Base-by-base conservation (phyloP, 2,113 vertebrate genomes). In the Trochalopteron elliotii region DNA sequence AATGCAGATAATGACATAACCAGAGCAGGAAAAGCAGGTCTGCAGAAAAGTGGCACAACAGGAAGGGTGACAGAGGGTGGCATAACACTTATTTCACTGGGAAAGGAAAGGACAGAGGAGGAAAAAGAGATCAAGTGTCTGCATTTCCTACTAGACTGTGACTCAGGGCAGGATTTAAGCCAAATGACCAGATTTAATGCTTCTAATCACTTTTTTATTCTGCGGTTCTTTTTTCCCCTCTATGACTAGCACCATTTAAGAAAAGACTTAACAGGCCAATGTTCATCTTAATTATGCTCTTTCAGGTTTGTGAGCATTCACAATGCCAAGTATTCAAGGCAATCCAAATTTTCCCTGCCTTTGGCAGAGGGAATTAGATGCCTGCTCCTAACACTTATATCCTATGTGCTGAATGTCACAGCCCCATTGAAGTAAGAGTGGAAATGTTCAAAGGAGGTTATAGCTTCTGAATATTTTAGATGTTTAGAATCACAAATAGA, bases 201-300 rank as follows among this genome's bases (percentile, higher is more conserved):
- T 95, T 90, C 90, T 95, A 87, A 94, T 83, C 35, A 30, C 74
- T 90, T 92, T 91, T 87, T 95, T 69, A 68, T 94, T 96, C 67
- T 82, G 53, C 71, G 8, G 57, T 72, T 74, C 87, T 87, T 88
- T 95, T 83, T 75, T 10, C 75, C 61, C 31, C 28, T 78, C 68
- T 60, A 80, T 96, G 95, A 93, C 91, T 97, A 92, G 68, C 60
- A 77, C 87, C 87, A 97, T 94, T 96, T 94, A 83, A 87, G 88
- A 63, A 84, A 76, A 94, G 90, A 71, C 52, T 76, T 64, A 94
- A 55, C 84, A 94, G 72, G 56, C 77, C 75, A 88, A 83, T 5
- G 59, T 85, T 95, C 89, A 93, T 96, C 89, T 84, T 90, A 94
- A 95, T 93, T 85, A 95, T 83, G 94, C 92, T 89, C 94, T 96